Percentiles rank a stretch among this genome's conserved stretches.
These are phyloP conservation scores for Manduca sexta DNA, from an alignment of 1,140 invertebrate species.

Conservation along the genomic window DNA sequence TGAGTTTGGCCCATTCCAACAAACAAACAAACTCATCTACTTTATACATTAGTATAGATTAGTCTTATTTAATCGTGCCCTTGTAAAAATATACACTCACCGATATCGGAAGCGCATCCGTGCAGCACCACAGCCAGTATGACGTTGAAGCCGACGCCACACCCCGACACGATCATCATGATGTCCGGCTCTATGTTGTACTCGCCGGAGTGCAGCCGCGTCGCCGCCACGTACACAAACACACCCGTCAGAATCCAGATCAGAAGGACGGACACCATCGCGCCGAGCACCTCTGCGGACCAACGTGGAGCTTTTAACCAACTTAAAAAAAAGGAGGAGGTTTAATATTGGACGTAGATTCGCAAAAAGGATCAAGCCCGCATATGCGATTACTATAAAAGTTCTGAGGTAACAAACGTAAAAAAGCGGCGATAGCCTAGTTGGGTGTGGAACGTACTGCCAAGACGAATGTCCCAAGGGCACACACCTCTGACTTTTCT, in stretches of 20 bases:
- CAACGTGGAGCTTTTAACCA: background rate
- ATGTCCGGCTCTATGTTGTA: slow-evolving; percentile 87
- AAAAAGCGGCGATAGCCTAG: too few species aligned
- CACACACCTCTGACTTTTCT: too few species aligned
- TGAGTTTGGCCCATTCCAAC: too few species aligned
- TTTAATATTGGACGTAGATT: too few species aligned
- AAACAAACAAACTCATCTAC: too few species aligned
- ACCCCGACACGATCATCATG: slow-evolving; percentile 90
- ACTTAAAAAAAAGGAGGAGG: background rate
- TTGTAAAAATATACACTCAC: slow-evolving; percentile 22
- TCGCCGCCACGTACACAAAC: slow-evolving; percentile 86
- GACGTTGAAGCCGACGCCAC: slow-evolving; percentile 90
- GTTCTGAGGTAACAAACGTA: too few species aligned
- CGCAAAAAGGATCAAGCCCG: too few species aligned
- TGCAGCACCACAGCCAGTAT: slow-evolving; percentile 87
- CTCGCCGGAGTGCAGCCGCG: slow-evolving; percentile 80
- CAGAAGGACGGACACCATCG: slow-evolving; percentile 77
- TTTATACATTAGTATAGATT: too few species aligned
- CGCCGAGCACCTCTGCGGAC: slow-evolving; percentile 77
- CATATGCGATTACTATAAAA: too few species aligned
- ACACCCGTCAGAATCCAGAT: slow-evolving; percentile 93
- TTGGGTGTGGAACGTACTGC: too few species aligned
- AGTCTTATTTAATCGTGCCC: too few species aligned
- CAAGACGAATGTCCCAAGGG: too few species aligned
- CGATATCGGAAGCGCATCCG: slow-evolving; percentile 72